Conservation (phyloP, 2,888 invertebrate genomes). For the Salpingus planirostris region DNA sequence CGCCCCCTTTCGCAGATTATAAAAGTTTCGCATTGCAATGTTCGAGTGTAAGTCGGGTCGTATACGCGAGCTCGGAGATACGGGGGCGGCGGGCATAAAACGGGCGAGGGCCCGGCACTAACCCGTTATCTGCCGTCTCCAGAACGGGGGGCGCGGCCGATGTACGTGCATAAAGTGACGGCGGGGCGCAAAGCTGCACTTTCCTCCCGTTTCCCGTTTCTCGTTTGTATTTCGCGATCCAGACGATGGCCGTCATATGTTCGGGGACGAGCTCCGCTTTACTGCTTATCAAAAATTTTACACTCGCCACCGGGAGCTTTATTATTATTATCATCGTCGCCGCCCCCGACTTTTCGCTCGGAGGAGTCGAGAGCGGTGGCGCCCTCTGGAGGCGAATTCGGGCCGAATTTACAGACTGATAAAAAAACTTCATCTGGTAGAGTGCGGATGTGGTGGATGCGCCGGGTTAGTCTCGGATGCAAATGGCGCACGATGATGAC, state of each 20-base stretch:
- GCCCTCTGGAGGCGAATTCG: too few relatives aligned
- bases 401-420: too few relatives aligned
- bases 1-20: conserved; percentile 22
- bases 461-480: too few relatives aligned
- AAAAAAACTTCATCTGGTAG: too few relatives aligned
- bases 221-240: conserved; percentile 14
- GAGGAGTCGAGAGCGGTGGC: too few relatives aligned
- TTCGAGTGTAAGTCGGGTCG: too few relatives aligned
- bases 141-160: conserved; percentile 21
- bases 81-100: conserved; percentile 14
- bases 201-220: conserved; percentile 23
- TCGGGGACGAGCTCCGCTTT: conserved; percentile 9
- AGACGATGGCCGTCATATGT: conserved; percentile 11
- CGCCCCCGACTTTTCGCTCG: too few relatives aligned
- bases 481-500: too few relatives aligned
- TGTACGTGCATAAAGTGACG: conserved; percentile 30
- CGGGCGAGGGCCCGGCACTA: too few relatives aligned
- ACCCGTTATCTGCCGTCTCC: conserved; percentile 30
- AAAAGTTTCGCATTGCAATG: conserved; percentile 24
- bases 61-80: conserved; percentile 10
- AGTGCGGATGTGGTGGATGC: too few relatives aligned
- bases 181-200: conserved; percentile 26
- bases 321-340: too few relatives aligned
- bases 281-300: conserved; percentile 15
- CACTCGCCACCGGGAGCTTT: too few relatives aligned